Evolutionary conservation across 2,797 vertebrate species (phyloP).

Genomic region (Hydrophis major): DNA sequence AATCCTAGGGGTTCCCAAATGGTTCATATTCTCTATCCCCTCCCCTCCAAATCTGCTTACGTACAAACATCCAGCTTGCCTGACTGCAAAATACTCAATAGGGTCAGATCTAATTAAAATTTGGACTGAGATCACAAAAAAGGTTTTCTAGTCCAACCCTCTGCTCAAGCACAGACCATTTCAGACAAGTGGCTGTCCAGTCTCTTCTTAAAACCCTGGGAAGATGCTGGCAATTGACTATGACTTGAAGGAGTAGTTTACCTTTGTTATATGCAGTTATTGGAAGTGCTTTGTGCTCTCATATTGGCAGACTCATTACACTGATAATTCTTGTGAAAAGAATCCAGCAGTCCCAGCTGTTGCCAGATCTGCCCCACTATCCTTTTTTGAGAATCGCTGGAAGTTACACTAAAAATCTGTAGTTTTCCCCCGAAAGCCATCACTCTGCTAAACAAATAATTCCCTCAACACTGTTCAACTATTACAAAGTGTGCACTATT

Average conservation of each 20-base stretch:
- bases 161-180: background rate
- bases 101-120: background rate
- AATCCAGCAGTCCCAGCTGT: background rate
- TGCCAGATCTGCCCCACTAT: background rate
- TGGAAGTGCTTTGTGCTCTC: background rate
- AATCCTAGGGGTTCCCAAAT: background rate
- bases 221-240: background rate
- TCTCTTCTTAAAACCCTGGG: background rate
- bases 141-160: no score
- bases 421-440: no score
- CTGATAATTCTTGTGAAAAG: background rate
- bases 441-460: no score
- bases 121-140: background rate
- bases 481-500: no score
- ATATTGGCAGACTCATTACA: background rate
- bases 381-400: background rate
- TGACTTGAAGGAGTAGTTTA: background rate
- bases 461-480: no score
- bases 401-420: background rate
- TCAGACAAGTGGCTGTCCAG: background rate
- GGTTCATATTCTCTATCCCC: background rate
- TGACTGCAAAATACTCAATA: background rate
- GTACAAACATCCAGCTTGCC: background rate
- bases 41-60: background rate
- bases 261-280: background rate